These are phyloP conservation scores for Parotia lawesii DNA, from an alignment of 2,113 vertebrate genomes.

Conservation along the genomic window DNA sequence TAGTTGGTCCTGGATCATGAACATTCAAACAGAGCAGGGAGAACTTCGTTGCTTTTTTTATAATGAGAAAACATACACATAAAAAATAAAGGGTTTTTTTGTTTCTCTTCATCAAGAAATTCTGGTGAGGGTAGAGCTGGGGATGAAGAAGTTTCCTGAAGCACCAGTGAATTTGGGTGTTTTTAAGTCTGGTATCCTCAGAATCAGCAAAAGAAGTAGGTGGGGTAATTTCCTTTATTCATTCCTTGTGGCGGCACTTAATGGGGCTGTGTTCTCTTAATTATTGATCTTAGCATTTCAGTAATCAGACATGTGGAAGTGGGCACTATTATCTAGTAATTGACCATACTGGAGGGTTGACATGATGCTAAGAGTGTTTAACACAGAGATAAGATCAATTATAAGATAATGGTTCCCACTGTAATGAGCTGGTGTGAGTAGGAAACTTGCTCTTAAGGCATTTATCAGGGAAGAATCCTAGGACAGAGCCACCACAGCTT, in stretches of 20 bases:
- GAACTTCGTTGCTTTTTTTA: background rate
- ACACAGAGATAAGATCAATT: constrained; percentile 69
- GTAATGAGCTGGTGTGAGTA: constrained; percentile 33
- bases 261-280: constrained; percentile 64
- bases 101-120: background rate
- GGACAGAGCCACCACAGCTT: background rate
- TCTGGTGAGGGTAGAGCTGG: background rate
- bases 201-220: background rate
- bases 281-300: constrained; percentile 72
- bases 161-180: background rate
- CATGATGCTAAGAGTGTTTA: constrained; percentile 70
- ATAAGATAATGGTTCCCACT: constrained; percentile 53
- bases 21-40: background rate
- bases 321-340: constrained; percentile 70
- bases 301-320: constrained; percentile 65
- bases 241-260: background rate
- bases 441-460: constrained; percentile 16
- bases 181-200: background rate
- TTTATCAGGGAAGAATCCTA: background rate
- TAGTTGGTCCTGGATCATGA: background rate
- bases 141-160: background rate
- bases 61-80: background rate
- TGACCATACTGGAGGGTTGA: constrained; percentile 67
- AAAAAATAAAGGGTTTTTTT: background rate
- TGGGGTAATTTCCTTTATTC: background rate